Evolutionary conservation across 92 coral and sea anemone species (phyloP).

Genomic region (Scolanthus callimorphus): DNA sequence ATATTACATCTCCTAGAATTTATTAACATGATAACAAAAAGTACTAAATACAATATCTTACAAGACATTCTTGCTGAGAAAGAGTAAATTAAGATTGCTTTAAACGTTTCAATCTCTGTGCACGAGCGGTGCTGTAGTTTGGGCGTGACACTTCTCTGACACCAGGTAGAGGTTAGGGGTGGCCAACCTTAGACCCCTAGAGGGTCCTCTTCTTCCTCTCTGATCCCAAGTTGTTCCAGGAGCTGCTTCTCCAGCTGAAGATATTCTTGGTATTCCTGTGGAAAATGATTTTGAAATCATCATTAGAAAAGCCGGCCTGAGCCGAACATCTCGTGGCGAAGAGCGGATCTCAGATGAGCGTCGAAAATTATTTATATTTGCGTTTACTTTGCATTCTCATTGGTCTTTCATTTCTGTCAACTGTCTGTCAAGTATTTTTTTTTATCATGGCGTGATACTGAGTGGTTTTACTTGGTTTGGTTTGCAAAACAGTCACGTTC

Average conservation of each 20-base stretch:
- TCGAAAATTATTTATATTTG: too few relatives aligned
- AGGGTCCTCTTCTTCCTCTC: constrained; percentile 60
- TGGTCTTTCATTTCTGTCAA: too few relatives aligned
- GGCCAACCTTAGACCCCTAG: constrained; percentile 40
- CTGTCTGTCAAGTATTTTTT: too few relatives aligned
- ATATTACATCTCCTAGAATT: too few relatives aligned
- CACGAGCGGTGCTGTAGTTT: background rate
- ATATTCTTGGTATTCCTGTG: constrained; percentile 91
- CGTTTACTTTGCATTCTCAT: too few relatives aligned
- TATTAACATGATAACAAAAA: background rate
- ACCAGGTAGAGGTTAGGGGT: too few relatives aligned
- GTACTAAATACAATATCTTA: background rate
- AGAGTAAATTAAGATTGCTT: background rate
- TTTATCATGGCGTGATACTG: too few relatives aligned
- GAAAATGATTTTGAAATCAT: background rate
- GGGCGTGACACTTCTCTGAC: background rate
- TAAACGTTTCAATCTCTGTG: background rate
- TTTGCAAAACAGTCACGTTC: too few relatives aligned
- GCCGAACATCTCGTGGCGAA: too few relatives aligned
- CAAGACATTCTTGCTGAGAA: background rate
- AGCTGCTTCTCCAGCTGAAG: constrained; percentile 89
- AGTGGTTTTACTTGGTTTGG: too few relatives aligned
- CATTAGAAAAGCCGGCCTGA: too few relatives aligned
- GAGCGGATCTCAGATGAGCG: too few relatives aligned
- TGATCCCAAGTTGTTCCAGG: constrained; percentile 86